Evolutionary conservation across 1,140 invertebrate genomes (phyloP), one percentile per base, ranked within the genome.

Genomic region (Anastrepha ludens): DNA sequence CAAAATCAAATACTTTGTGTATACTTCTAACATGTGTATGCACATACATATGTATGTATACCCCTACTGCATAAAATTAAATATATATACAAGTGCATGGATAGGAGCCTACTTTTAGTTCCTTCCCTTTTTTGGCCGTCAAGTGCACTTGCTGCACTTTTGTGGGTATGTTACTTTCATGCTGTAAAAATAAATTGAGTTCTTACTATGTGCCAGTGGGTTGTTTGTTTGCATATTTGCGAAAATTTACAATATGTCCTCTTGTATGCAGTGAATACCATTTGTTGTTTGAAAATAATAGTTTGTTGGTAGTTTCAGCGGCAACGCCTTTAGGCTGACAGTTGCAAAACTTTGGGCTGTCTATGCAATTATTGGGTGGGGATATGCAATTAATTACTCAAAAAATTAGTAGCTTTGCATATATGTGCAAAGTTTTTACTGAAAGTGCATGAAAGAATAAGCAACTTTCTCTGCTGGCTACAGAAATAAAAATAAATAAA

Each of bases 121-220:
- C 41, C 7, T 74, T 41, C 41, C 74, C 70, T 74, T n/a, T 15
- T 67, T 39, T 67, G 8, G 67, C 4, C 11, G 70, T 47, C 41
- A 74, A 74, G 6, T 74, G 5, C 50, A 11, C 17, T 44, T 13
- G 6, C n/a, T 81, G 74, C 74, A 81, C 17, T 81, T 81, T 81
- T 55, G 44, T 81, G 4, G 11, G 55, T 55, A n/a, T 81, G 74
- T 55, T 81, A n/a, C 3, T 13, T 81, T 81, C n/a, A 17, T 81
- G 74, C 41, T n/a, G 74, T 55, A 11, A 55, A 11, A 81, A 81
- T 50, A 81, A 81, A 81, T 81, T 55, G 9, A 81, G 74, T 29
- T 13, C 8, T 55, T 50, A 17, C 70, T 39, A 4, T 4, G 7
- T n/a, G 39, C 13, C 39, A 74, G 13, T 41, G 67, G 1, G 7